Conservation (phyloP, 2,888 invertebrate genomes). For the Drosophila diplacantha region DNA sequence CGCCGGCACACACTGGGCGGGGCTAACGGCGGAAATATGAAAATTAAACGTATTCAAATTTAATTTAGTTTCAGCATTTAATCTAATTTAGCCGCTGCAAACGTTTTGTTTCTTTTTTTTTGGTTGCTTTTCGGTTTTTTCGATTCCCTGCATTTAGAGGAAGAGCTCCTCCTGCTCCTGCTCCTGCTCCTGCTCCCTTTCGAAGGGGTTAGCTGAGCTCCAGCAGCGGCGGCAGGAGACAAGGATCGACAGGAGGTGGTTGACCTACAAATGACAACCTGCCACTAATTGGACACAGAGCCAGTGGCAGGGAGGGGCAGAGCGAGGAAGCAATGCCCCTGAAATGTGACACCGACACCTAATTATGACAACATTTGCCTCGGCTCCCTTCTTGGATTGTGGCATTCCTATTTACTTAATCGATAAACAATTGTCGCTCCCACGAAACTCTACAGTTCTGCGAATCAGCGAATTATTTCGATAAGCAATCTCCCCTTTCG, state of each 20-base stretch:
- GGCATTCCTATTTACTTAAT: background rate
- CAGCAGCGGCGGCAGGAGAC: background rate
- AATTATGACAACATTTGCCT: slow-evolving; percentile 2
- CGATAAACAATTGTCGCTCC: slow-evolving; percentile 1
- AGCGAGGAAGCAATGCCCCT: background rate
- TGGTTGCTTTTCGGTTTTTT: slow-evolving; percentile 45
- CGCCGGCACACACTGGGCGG: slow-evolving; percentile 3
- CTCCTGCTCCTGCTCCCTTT: background rate
- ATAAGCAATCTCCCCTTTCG: background rate
- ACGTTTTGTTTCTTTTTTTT: slow-evolving; percentile 50
- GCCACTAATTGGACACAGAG: slow-evolving; percentile 6
- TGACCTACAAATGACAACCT: slow-evolving; percentile 12
- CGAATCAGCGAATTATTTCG: background rate
- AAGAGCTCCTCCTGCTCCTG: background rate
- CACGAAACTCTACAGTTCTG: background rate
- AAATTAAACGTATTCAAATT: slow-evolving; percentile 72
- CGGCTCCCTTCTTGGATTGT: background rate
- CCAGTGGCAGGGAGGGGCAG: background rate
- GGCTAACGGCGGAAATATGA: slow-evolving; percentile 59
- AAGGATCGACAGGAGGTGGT: slow-evolving; percentile 9
- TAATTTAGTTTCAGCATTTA: slow-evolving; percentile 65
- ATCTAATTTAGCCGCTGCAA: slow-evolving; percentile 62
- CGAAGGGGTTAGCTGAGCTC: slow-evolving; percentile 12
- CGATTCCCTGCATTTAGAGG: slow-evolving; percentile 50
- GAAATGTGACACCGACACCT: slow-evolving; percentile 7